Base-by-base conservation (phyloP, 2,888 invertebrate species). In the Taenaris catops region DNA sequence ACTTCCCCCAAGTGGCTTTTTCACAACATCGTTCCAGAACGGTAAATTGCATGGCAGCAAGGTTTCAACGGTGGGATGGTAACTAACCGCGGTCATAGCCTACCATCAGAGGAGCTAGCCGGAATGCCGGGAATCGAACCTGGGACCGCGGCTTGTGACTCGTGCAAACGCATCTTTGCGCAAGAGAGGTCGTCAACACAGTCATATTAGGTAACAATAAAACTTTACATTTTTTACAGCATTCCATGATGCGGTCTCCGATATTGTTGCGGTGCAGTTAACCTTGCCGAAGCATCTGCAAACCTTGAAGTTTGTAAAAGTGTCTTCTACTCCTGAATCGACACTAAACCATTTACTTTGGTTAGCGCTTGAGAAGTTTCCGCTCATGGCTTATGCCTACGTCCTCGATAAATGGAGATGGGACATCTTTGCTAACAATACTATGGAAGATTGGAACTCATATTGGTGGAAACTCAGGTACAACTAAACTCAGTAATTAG, bases 241-340 rank as follows among this genome's bases (percentile, higher is more conserved):
- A 44, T 91, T 91, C 53, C 91, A 91, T 58, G 91, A 91, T 58
- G 90, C 90, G 12, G 76, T 91, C 29, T 90, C 91, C 0, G 91
- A 91, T 47, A 88, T 90, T 9, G 81, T 91, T 5, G 89, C 90
- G 3, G 61, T 90, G 8, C 90, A 91, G 23, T 70, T 90, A 23
- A 76, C 84, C n/a, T 80, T 86, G 6, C 89, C 89, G 0, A 63
- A 78, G 12, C 83, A 89, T 54, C 58, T 90, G 33, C 59, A 71
- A 38, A 75, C 67, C 41, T 61, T 89, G 48, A 74, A 73, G 46
- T 57, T 88, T 20, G 58, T 80, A 14, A 64, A 74, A 20, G 64
- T 69, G 9, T 70, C 71, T 7, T 62, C 63, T 0, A 66, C 74
- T 3, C 54, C 65, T 1, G 72, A 88, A 49, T 68, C 69, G 0